Percentiles rank a stretch among this genome's conserved stretches.
Conservation (phyloP, 2,797 vertebrate species). For the Acomys russatus region DNA sequence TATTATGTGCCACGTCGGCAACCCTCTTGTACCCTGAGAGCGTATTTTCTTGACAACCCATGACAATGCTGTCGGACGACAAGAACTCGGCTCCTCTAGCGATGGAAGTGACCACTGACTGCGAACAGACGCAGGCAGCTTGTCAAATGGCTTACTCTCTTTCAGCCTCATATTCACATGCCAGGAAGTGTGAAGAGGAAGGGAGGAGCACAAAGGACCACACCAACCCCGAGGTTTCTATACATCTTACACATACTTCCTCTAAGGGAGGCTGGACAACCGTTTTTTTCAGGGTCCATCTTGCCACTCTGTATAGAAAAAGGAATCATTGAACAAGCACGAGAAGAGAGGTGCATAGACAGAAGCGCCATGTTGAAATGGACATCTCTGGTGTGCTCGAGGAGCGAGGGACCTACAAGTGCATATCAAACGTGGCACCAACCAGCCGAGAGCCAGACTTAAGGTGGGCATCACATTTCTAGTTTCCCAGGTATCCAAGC, state of each 20-base stretch:
- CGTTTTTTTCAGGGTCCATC: not conserved
- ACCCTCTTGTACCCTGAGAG: not conserved
- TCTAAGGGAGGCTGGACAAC: not conserved
- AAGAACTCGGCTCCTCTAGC: not conserved
- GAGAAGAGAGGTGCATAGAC: accelerated
- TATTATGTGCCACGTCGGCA: not conserved
- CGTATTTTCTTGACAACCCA: accelerated
- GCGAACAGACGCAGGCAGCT: not conserved
- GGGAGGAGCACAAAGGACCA: not conserved
- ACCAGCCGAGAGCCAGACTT: not conserved
- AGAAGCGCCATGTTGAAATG: not conserved
- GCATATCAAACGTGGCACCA: too few relatives aligned
- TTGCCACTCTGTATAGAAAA: accelerated
- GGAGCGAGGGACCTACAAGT: not conserved
- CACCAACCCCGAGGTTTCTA: not conserved
- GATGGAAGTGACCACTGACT: not conserved
- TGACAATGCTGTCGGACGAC: too few relatives aligned
- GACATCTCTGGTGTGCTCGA: not conserved
- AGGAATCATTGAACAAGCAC: not conserved
- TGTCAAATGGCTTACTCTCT: not conserved
- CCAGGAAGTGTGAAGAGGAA: too few relatives aligned
- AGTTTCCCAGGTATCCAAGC: too few relatives aligned
- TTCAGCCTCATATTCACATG: not conserved
- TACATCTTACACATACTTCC: not conserved
- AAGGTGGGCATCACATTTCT: not conserved